Base-by-base conservation (phyloP, 2,113 vertebrate species). In the Tringa solitaria region DNA sequence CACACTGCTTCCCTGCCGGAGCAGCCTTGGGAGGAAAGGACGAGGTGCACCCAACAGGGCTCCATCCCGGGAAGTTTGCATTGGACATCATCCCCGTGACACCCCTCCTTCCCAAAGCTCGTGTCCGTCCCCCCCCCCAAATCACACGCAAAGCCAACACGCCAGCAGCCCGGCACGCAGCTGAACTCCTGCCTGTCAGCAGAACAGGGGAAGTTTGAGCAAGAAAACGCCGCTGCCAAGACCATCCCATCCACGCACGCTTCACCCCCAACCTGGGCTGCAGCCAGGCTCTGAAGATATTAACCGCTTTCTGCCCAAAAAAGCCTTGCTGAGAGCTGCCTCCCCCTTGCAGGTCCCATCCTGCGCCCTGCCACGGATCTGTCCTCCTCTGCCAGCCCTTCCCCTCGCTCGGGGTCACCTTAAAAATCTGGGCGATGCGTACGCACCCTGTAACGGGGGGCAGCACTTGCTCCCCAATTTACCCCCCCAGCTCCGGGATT, bases 41-140 rank as follows among this genome's bases (percentile, higher is more conserved):
- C 0, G 1, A 48, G 65, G 9, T 3, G 45, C 30, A 46, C 30
- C 46, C 39, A 22, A 23, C 41, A 7, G 54, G 50, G 39, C 56
- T 78, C 48, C 78, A 39, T 46, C 19, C 45, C 1, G 0, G 46
- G 63, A 33, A 23, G 20, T 26, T 32, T 26, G 5, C 28, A 8
- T 2, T 1, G 3, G 41, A 39, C 3, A 17, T 51, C 21, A 0
- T 35, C 33, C 57, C 18, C 2, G 3, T 13, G n/a, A 45, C 67
- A 32, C 4, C n/a, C 23, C 28, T 43, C 59, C 41, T 45, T 79
- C 72, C 84, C 48, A 10, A 33, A 61, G 17, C 64, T 5, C 64
- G 46, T 20, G 20, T 46, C 18, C 17, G 18, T 18, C 45, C 18
- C 43, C 17, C 45, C 28, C 77, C 45, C 41, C 5, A 1, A 3